phyloP scores from a whole-genome alignment of 2,888 invertebrate species.

The Amblyteles armatorius region DNA sequence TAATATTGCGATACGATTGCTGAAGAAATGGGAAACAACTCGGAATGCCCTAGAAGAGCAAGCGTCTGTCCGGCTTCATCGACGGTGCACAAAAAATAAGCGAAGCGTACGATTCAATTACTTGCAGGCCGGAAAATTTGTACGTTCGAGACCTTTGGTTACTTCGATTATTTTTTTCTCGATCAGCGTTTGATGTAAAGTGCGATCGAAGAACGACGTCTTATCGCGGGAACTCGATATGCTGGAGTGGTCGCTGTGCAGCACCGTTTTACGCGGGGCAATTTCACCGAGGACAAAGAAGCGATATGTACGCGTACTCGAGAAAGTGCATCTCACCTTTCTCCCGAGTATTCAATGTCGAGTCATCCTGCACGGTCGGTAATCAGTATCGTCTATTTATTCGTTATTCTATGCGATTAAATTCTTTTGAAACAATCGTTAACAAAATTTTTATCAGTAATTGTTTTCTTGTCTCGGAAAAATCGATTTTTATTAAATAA shows the following conservation, averaged over 20 bases:
- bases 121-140: not conserved
- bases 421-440: not conserved
- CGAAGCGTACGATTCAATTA: not conserved
- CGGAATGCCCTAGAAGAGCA: not conserved
- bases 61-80: not conserved
- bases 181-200: not conserved
- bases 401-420: not conserved
- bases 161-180: conserved; percentile 1
- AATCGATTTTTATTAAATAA: not conserved
- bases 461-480: not conserved
- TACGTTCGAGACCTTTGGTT: not conserved
- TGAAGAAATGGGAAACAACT: not conserved
- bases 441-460: not conserved
- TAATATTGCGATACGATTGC: not conserved
- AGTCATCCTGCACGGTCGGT: not conserved
- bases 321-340: conserved; percentile 77
- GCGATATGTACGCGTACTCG: conserved; percentile 48
- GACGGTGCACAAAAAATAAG: not conserved
- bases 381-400: not conserved
- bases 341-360: conserved; percentile 61
- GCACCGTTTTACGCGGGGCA: conserved; percentile 10
- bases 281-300: conserved; percentile 58
- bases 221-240: not conserved
- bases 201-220: not conserved
- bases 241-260: not conserved